Percentiles rank a stretch among this genome's conserved stretches.
Conservation (phyloP, 2,888 invertebrate species). For the Sclerodermus sp. region DNA sequence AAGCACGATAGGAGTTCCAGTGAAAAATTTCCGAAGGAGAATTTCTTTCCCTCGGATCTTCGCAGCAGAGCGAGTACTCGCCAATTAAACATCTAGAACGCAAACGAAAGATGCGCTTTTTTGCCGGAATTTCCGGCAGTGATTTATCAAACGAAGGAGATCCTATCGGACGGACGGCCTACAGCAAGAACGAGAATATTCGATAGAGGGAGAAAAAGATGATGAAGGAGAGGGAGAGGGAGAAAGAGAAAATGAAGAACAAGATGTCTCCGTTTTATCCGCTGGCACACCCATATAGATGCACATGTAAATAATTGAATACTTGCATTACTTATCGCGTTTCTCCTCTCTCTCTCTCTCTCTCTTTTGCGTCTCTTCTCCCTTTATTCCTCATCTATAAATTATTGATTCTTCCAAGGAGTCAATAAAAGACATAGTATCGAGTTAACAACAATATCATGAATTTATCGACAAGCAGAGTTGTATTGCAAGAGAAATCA, state of each 20-base stretch:
- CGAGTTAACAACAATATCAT: too few species aligned
- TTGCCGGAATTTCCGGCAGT: slow-evolving; percentile 54
- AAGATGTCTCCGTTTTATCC: too few species aligned
- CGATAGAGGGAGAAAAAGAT: too few species aligned
- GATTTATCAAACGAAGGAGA: slow-evolving; percentile 56
- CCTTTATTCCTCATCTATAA: too few species aligned
- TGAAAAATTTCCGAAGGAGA: not conserved
- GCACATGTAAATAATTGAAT: too few species aligned
- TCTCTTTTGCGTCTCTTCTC: too few species aligned
- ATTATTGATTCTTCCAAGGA: too few species aligned
- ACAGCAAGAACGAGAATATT: slow-evolving; percentile 41
- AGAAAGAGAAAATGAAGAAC: slow-evolving; percentile 16
- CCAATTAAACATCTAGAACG: slow-evolving; percentile 52
- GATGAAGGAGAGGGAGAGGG: slow-evolving; percentile 6
- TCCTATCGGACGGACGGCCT: slow-evolving; percentile 40
- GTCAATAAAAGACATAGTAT: too few species aligned
- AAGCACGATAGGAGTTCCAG: too few species aligned
- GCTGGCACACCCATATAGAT: too few species aligned
- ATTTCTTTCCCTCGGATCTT: not conserved
- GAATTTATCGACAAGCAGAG: not conserved
- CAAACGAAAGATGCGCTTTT: slow-evolving; percentile 41
- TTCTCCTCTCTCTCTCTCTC: too few species aligned
- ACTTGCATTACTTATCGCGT: too few species aligned
- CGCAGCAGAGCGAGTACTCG: slow-evolving; percentile 24
- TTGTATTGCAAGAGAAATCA: not conserved